A percentile compares a stretch with the other conserved stretches of the same genome.
These are phyloP conservation scores for Drosophila falleni DNA, from an alignment of 2,888 invertebrate species.

Conservation along the genomic window DNA sequence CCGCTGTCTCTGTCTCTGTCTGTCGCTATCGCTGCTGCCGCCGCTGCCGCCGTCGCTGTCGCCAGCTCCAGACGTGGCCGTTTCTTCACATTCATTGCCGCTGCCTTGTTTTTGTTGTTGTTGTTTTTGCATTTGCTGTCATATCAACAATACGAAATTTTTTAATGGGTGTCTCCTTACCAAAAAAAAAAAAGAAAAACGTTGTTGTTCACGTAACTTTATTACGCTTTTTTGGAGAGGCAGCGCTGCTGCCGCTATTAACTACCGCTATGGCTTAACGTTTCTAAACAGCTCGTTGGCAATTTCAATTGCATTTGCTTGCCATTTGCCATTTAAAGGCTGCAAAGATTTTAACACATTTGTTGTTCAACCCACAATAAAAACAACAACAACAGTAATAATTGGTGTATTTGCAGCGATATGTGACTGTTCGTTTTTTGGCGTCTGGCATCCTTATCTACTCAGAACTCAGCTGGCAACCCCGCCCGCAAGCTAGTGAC, in stretches of 20 bases:
- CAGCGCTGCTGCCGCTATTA: conserved; percentile 26
- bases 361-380: conserved; percentile 34
- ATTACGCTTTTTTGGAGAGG: conserved; percentile 17
- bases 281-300: conserved; percentile 37
- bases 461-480: conserved; percentile 52
- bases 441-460: conserved; percentile 60
- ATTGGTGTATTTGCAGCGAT: conserved; percentile 47
- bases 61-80: conserved; percentile 72
- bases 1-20: conserved; percentile 30
- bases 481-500: conserved; percentile 47
- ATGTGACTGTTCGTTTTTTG: conserved; percentile 46
- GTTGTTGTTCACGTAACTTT: conserved; percentile 60
- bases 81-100: conserved; percentile 68
- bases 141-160: conserved; percentile 1
- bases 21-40: conserved; percentile 39
- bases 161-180: conserved; percentile 29
- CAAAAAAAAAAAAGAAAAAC: background rate
- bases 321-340: conserved; percentile 45
- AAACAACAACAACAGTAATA: conserved; percentile 27
- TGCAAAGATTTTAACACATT: conserved; percentile 38
- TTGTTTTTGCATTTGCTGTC: conserved; percentile 9
- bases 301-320: conserved; percentile 36
- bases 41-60: conserved; percentile 42
- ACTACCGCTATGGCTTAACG: conserved; percentile 46
- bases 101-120: conserved; percentile 26